Evolutionary conservation across 2,113 vertebrate genomes (phyloP).

Genomic region (Rhizomys pruinosus): DNA sequence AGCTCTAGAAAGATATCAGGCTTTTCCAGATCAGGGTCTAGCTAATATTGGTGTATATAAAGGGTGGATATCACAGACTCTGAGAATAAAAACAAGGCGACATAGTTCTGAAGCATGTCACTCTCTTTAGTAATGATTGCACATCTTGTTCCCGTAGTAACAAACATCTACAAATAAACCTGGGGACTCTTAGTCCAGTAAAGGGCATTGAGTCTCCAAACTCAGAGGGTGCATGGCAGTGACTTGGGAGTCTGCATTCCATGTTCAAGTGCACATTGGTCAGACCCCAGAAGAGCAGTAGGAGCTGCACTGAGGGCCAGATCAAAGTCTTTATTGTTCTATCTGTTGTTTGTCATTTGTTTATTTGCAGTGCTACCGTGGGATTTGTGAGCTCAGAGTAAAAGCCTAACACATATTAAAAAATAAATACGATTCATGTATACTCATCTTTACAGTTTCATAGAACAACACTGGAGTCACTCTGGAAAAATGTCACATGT

Average conservation of each 20-base stretch:
- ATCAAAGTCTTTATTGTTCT: neutral
- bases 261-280: neutral
- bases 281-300: neutral
- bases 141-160: neutral
- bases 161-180: neutral
- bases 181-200: neutral
- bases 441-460: neutral
- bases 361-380: neutral
- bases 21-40: neutral
- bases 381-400: neutral
- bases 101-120: neutral
- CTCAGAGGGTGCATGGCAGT: no score
- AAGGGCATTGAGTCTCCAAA: neutral
- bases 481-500: neutral
- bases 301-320: neutral
- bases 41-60: neutral
- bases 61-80: neutral
- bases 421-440: slow-evolving; percentile 5
- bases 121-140: neutral
- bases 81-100: neutral
- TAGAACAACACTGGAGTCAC: neutral
- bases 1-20: neutral
- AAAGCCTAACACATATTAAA: neutral
- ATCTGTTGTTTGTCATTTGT: neutral
- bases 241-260: neutral